These are phyloP conservation scores for Cassiopea xamachana DNA, from an alignment of 30 jellyfish, hydroid and myxozoan genomes.

Conservation along the genomic window DNA sequence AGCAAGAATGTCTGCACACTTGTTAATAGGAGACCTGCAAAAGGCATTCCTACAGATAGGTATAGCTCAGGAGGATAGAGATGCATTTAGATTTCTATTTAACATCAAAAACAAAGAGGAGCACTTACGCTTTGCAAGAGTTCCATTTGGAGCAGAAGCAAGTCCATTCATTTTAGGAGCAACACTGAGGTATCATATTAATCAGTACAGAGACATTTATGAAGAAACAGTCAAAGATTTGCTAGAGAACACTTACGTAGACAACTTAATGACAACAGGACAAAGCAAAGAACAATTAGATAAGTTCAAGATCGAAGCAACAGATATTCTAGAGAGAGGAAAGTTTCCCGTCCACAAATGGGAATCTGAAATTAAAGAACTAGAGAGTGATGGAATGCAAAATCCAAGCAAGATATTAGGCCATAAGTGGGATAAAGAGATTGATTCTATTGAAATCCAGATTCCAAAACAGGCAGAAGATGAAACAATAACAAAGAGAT, in stretches of 20 bases:
- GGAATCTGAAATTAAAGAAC: slow-evolving; percentile 44
- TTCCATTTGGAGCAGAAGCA: slow-evolving; percentile 18
- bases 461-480: background rate
- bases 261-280: slow-evolving; percentile 44
- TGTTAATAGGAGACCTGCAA: slow-evolving; percentile 42
- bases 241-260: slow-evolving; percentile 46
- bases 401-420: background rate
- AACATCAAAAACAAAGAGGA: slow-evolving; percentile 46
- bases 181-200: slow-evolving; percentile 43
- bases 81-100: slow-evolving; percentile 54
- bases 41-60: slow-evolving; percentile 57
- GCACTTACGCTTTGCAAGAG: slow-evolving; percentile 69
- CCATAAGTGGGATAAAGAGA: slow-evolving; percentile 13
- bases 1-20: slow-evolving; percentile 55
- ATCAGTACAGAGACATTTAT: slow-evolving; percentile 19
- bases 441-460: slow-evolving; percentile 26
- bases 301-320: slow-evolving; percentile 33
- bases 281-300: background rate
- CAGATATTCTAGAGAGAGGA: slow-evolving; percentile 13
- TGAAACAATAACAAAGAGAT: background rate
- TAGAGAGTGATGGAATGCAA: slow-evolving; percentile 46
- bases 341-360: slow-evolving; percentile 60
- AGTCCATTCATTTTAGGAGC: slow-evolving; percentile 73
- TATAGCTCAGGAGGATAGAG: slow-evolving; percentile 48
- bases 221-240: slow-evolving; percentile 10